Evolutionary conservation across 2,797 vertebrate species (phyloP).

Genomic region (Rhadinocentrus ornatus): DNA sequence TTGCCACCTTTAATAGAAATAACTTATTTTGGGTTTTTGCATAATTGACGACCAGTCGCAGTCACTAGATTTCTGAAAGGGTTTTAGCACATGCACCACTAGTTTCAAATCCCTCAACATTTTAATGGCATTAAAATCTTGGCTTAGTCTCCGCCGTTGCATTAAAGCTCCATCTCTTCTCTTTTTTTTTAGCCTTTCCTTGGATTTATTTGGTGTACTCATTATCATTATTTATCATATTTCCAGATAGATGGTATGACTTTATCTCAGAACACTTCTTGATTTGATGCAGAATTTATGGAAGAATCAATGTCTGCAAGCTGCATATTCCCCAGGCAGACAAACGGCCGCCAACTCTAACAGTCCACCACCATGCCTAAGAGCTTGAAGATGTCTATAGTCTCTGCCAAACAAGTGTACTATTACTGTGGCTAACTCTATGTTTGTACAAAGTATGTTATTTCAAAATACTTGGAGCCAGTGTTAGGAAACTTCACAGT

Average conservation of each 20-base stretch:
- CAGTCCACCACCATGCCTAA: neutral
- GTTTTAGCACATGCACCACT: no score
- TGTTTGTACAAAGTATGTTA: neutral
- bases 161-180: neutral
- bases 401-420: neutral
- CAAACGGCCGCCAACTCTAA: neutral
- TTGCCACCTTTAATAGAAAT: neutral
- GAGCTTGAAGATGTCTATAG: neutral
- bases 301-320: neutral
- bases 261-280: neutral
- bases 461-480: no score
- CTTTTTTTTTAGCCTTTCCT: neutral
- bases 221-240: neutral
- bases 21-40: neutral
- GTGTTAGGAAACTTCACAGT: no score
- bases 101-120: neutral
- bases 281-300: neutral
- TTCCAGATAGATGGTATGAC: neutral
- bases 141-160: neutral
- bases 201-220: neutral
- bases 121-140: neutral
- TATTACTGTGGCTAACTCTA: neutral
- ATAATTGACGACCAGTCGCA: no score
- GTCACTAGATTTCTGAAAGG: no score
- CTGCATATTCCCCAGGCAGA: neutral